These are phyloP conservation scores for Ranitomeya imitator DNA, from an alignment of 2,113 vertebrate genomes.

Conservation along the genomic window DNA sequence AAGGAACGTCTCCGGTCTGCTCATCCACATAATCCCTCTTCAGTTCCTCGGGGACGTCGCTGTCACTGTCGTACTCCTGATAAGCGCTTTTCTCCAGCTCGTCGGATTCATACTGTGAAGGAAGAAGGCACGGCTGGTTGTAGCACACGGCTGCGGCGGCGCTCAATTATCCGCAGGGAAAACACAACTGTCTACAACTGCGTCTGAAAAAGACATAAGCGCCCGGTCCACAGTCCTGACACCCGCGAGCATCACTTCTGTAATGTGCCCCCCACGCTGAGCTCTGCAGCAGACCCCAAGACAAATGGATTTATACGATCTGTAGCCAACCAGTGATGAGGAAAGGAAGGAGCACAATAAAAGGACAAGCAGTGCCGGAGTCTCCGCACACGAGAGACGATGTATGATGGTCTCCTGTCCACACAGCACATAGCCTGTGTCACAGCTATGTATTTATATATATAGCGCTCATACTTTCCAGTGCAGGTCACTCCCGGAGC, in stretches of 20 bases:
- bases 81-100: conserved; percentile 95
- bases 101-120: conserved; percentile 90
- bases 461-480: too few species aligned
- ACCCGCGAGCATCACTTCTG: background rate
- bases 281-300: background rate
- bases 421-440: too few species aligned
- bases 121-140: background rate
- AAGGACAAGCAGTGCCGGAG: background rate
- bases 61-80: conserved; percentile 97
- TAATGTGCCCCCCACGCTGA: conserved; percentile 1
- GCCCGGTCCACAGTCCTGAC: background rate
- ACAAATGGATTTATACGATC: background rate
- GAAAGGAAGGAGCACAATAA: background rate
- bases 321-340: background rate
- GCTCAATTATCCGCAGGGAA: background rate
- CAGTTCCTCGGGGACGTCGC: conserved; percentile 93
- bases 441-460: too few species aligned
- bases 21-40: conserved; percentile 97
- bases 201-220: too few species aligned
- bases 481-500: too few species aligned
- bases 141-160: background rate
- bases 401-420: too few species aligned
- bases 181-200: background rate
- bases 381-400: background rate
- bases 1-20: conserved; percentile 90